These are phyloP conservation scores for Prietella phreatophila DNA, from an alignment of 2,113 vertebrate species.

Conservation along the genomic window DNA sequence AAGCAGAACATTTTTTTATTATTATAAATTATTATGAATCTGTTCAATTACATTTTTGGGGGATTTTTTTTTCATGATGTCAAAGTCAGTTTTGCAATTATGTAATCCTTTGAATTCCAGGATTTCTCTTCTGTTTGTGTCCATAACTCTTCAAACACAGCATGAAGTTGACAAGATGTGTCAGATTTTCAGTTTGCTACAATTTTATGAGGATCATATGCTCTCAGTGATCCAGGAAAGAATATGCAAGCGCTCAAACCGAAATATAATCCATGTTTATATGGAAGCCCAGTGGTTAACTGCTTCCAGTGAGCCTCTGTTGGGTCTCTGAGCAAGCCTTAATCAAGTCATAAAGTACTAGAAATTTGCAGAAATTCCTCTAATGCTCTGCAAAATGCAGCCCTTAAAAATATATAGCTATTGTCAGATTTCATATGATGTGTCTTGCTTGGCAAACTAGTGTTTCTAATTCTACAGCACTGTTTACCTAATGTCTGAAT, in stretches of 20 bases:
- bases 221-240: conserved; percentile 8
- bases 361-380: not conserved
- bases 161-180: not conserved
- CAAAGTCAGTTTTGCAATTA: not conserved
- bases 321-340: not conserved
- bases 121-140: not conserved
- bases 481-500: not conserved
- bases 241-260: not conserved
- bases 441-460: not conserved
- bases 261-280: conserved; percentile 30
- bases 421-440: not conserved
- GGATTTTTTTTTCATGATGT: too few relatives aligned
- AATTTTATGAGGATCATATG: conserved; percentile 3
- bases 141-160: not conserved
- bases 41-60: not conserved
- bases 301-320: not conserved
- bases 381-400: not conserved
- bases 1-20: not conserved
- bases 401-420: conserved; percentile 4
- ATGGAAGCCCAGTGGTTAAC: not conserved
- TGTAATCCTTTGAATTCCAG: not conserved
- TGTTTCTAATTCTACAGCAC: not conserved
- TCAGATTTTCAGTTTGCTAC: not conserved
- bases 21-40: not conserved
- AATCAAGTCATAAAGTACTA: not conserved